Evolutionary conservation across 2,113 vertebrate genomes (phyloP).

Genomic region (Typhlomys cinereus): DNA sequence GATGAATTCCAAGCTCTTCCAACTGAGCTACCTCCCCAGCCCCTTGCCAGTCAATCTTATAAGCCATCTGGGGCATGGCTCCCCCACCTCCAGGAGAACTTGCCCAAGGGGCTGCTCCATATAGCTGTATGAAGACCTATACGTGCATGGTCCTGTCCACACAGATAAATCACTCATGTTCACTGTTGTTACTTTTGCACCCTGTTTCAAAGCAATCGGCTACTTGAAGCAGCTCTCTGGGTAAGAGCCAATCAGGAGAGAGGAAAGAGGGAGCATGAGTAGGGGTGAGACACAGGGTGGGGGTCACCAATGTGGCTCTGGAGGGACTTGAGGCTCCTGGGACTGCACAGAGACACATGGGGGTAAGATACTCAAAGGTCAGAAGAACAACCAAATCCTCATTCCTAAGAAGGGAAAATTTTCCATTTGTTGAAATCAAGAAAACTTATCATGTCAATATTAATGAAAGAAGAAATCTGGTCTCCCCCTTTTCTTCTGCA

Average conservation of each 20-base stretch:
- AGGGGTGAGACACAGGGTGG: no score
- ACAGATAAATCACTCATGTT: not conserved
- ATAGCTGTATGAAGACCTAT: not conserved
- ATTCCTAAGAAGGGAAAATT: not conserved
- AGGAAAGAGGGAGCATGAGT: no score
- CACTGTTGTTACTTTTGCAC: not conserved
- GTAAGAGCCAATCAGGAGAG: not conserved
- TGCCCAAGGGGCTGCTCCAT: fast-evolving
- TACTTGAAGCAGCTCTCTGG: not conserved
- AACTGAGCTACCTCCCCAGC: not conserved
- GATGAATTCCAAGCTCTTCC: no score
- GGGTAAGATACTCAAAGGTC: not conserved
- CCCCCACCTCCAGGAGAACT: not conserved
- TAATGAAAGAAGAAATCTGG: conserved; percentile 82
- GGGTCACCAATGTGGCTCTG: no score
- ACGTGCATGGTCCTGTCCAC: not conserved
- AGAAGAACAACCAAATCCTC: not conserved
- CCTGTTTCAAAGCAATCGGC: not conserved
- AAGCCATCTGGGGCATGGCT: not conserved
- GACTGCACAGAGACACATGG: no score
- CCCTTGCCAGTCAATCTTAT: not conserved
- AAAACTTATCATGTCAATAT: conserved; percentile 70
- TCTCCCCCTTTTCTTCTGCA: conserved; percentile 53
- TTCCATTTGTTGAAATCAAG: conserved; percentile 76
- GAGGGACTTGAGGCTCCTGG: no score